Evolutionary conservation across 2,888 invertebrate species (phyloP).

Genomic region (Horisme vitalbata): DNA sequence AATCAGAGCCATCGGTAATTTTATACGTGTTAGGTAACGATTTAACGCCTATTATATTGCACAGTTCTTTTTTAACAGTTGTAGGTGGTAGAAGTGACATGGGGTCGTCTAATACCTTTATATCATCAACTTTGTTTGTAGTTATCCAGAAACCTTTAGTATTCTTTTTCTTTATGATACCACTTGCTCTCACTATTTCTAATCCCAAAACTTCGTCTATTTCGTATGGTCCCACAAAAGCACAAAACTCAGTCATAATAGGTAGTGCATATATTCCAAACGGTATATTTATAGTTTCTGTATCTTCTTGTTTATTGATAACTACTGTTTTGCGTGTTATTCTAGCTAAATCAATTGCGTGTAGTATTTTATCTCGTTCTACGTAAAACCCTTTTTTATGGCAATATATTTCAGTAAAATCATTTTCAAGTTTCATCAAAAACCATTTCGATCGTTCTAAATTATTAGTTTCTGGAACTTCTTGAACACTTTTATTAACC

Average conservation of each 20-base stretch:
- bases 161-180: constrained; percentile 37
- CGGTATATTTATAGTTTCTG: constrained; percentile 43
- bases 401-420: constrained; percentile 80
- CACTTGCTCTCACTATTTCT: constrained; percentile 58
- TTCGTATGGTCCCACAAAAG: constrained; percentile 74
- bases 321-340: constrained; percentile 71
- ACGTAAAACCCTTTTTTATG: constrained; percentile 77
- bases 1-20: not conserved
- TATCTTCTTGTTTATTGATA: constrained; percentile 61
- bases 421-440: constrained; percentile 78
- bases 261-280: constrained; percentile 76
- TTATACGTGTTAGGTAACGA: not conserved
- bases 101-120: constrained; percentile 66
- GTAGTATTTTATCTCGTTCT: constrained; percentile 75
- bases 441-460: constrained; percentile 76
- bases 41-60: not conserved
- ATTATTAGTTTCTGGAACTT: too few species aligned
- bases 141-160: constrained; percentile 71
- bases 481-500: not conserved
- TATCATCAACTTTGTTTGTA: constrained; percentile 65
- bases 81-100: constrained; percentile 55
- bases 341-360: constrained; percentile 73
- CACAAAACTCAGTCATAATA: constrained; percentile 54
- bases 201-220: constrained; percentile 63
- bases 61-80: constrained; percentile 20